Evolutionary conservation across 2,888 invertebrate genomes (phyloP), one percentile per base, ranked within the genome.

Genomic region (Stomorhina lunata): DNA sequence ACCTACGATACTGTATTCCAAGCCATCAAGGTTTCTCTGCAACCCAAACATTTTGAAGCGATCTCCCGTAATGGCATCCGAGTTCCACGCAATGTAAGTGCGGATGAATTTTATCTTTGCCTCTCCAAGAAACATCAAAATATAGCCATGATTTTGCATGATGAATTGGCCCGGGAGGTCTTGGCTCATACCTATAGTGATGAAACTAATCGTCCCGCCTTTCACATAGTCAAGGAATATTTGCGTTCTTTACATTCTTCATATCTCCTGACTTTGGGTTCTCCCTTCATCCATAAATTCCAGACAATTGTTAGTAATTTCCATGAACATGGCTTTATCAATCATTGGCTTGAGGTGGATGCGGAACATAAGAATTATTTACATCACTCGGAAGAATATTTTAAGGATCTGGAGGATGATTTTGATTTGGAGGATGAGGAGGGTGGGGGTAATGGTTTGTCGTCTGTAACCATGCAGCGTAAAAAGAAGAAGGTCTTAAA

Each of bases 191-290:
- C 88, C 15, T 90, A 86, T 32, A 87, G 89, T 43, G 69, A 79
- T 0, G 84, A 85, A n/a, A 80, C 80, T 0, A 87, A 84, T 10
- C 86, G 88, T n/a, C 88, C 90, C 9, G 48, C 84, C 1, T 90
- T 87, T 78, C 90, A 90, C 53, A 86, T 90, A 40, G 88, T 90
- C 12, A 87, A 87, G 57, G 87, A 91, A 65, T 87, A 89, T 84
- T 78, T 90, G 3, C 84, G 87, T 22, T 86, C 89, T 2, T 80
- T 88, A 85, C 85, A 86, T 2, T 84, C 84, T 29, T 88, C 87
- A 0, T 91, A 90, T 59, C 85, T 89, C 0, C 65, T 88, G 3
- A 84, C 87, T 0, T 63, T 83, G 2, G 89, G 89, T 0, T 89
- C 89, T 0, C 87, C 89, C 0, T 89, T 87, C 79, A 83, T 87